Base-by-base conservation (phyloP, 2,888 invertebrate species). In the Nemoura dubitans region DNA sequence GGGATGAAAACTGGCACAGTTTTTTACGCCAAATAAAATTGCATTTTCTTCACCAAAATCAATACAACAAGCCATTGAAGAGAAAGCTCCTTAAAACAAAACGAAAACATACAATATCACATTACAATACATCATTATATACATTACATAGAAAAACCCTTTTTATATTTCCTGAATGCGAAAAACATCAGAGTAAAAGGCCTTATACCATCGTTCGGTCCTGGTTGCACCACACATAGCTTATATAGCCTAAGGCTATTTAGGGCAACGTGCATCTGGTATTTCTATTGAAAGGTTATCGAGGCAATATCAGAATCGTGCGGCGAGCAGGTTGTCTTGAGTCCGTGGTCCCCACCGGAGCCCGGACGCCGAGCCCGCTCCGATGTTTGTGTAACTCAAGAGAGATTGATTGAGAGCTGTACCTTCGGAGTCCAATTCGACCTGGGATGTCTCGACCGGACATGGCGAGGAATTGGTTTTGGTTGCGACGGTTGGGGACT, bases 211-310 rank as follows among this genome's bases (percentile, higher is more conserved):
- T 59, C 59, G 59, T 14, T 59, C 10, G 59, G 59, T 59, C 59
- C 59, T 59, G 59, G 59, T 59, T 59, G 14, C 59, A 21, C 59
- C 59, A 59, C 21, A n/a, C n/a, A 6, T 3, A 59, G 59, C 59
- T 1, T 10, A 36, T 10, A 59, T 59, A 21, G 59, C 59, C 59
- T 21, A 2, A 10, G 59, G 59, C 59, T 1, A 7, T 59, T 59
- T 59, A 14, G 59, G 59, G 59, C 59, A 59, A 3, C 36, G 10
- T 59, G 59, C 59, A 59, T 59, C 59, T 59, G 59, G 59, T 59
- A 59, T 59, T 59, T 59, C 59, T 59, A 59, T 59, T 59, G 59
- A 59, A 59, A 59, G 59, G 59, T 59, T 59, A 59, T 59, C 59
- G 59, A 59, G 59, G 6, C 59, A 59, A 59, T 59, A 59, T 59